Evolutionary conservation across 2,113 vertebrate species (phyloP), one percentile per base, ranked within the genome.

Genomic region (Urocitellus parryii): DNA sequence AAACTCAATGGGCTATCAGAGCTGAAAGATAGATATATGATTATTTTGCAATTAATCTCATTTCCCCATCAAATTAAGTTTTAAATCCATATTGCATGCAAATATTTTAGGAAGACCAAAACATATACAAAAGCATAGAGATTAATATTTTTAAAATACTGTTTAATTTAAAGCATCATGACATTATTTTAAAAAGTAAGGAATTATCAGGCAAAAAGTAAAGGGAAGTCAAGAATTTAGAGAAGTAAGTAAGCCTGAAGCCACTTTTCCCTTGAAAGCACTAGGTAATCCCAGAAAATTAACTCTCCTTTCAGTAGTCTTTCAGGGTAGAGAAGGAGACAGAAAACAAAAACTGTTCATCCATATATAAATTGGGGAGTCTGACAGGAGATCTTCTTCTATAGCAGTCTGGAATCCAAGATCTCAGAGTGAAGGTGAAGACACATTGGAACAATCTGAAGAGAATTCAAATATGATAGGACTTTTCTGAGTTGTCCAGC

Each of bases 41-140:
- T 65, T 91, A 4, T 34, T 91, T 79, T 56, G 24, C 78, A n/a
- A 73, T 87, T 48, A 61, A 79, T 48, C 37, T 48, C 16, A 34
- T 61, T 85, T 77, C 82, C 74, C 25, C 32, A 61, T 85, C 34
- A 74, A 76, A 85, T 74, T 76, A 72, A 68, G 14, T 67, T 70
- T 1, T 48, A 84, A 17, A 51, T 73, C 0, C 78, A 29, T 61
- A 34, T 85, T 53, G 1, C 9, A 78, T 90, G 16, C 83, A 39
- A 87, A 39, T 22, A 81, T 91, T 90, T 92, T 79, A 87, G 58
- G 70, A 86, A 72, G 13, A 58, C 70, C 88, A 73, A 89, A 68
- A 22, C 51, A 48, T 84, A 67, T 61, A 67, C 39, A 74, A 39
- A 96, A 90, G 9, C 80, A 12, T 12, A 73, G 29, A 32, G 24